Evolutionary conservation across 2,113 vertebrate genomes (phyloP).

Genomic region (Phalacrocorax pelagicus): DNA sequence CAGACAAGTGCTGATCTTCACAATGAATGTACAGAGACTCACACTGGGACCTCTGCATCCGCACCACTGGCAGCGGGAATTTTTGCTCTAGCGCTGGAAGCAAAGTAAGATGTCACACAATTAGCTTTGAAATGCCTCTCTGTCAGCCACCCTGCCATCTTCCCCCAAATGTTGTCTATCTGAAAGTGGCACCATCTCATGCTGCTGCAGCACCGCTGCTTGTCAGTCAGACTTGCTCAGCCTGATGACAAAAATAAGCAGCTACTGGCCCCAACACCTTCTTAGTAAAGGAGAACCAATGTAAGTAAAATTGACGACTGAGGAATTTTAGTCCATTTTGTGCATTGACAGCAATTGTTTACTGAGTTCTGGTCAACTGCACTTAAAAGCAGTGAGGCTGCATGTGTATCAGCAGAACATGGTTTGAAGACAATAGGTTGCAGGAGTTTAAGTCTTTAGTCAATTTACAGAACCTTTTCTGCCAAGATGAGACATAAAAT

Average conservation of each 20-base stretch:
- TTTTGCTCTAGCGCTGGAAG: slow-evolving; percentile 94
- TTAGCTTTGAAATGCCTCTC: background rate
- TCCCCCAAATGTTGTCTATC: accelerated
- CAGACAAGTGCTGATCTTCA: slow-evolving; percentile 96
- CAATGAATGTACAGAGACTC: slow-evolving; percentile 94
- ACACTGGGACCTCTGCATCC: slow-evolving; percentile 95
- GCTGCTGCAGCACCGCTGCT: background rate
- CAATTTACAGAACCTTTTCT: background rate
- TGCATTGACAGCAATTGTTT: background rate
- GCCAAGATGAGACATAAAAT: background rate
- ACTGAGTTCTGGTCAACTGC: background rate
- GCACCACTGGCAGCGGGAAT: slow-evolving; percentile 95
- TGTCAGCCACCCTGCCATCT: background rate
- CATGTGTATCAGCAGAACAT: background rate
- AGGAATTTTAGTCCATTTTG: background rate
- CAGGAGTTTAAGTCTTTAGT: background rate
- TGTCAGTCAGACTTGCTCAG: background rate
- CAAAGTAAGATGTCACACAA: slow-evolving; percentile 83
- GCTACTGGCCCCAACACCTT: background rate
- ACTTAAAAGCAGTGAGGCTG: background rate
- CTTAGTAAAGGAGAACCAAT: background rate
- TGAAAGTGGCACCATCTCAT: background rate
- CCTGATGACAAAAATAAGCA: background rate
- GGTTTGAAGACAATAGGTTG: background rate
- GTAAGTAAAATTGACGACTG: background rate